Base-by-base conservation (phyloP, 2,113 vertebrate genomes). In the Plectropomus leopardus region DNA sequence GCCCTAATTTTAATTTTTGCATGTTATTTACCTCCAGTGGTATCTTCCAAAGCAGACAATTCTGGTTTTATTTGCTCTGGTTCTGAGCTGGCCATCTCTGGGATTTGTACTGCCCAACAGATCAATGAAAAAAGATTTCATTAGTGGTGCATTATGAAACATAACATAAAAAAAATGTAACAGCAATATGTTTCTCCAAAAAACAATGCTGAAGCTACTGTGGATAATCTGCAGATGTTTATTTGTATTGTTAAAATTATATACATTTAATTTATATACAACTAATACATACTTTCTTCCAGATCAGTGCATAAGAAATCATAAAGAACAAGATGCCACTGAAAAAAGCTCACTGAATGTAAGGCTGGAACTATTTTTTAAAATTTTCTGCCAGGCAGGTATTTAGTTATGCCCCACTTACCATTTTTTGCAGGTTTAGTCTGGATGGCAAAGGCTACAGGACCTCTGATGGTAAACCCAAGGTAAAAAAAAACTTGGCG, bases 401-500 rank as follows among this genome's bases (percentile, higher is more conserved):
- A n/a, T 34, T 50, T 34, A 13, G 7, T 59, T 13, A 19, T 36
- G 14, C 19, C 47, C 3, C 10, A 28, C 32, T 42, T 53, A 69
- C 68, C 74, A 0, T n/a, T 26, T n/a, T 24, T 7, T 58, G 60
- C 0, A 45, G n/a, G 24, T 70, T 50, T 67, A 0, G 4, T 53
- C 59, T 80, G 36, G 60, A 88, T 80, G 47, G 0, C 36, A 59
- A 82, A 88, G 51, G 86, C 86, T 1, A 79, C 71, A 24, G 79
- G 79, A 48, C 86, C 86, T 66, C 32, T 80, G 76, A 88, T 85
- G 15, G 44, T 88, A 10, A 85, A 70, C 58, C 86, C 86, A 44
- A 85, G 76, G 50, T 76, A 73, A 24, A 88, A 88, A 42, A 54
- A 42, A 50, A 88, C 86, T 11, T 15, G 5, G 0, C 57, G 28